Conservation (phyloP, 2,113 vertebrate genomes). For the Prochilodus magdalenae region DNA sequence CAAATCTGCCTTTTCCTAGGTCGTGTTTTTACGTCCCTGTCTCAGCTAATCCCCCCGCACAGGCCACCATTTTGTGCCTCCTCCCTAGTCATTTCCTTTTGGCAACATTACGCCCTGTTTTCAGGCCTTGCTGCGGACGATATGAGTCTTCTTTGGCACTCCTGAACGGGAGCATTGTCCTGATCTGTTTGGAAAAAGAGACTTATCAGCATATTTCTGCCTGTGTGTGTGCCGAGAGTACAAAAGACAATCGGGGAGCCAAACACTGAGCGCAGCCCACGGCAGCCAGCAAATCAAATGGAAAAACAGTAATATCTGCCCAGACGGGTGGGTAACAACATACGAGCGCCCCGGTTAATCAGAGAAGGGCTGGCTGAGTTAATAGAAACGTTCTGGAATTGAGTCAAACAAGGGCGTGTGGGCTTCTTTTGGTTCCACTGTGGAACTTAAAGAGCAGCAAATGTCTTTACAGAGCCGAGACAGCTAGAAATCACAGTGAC, state of each 20-base stretch:
- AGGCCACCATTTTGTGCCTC: conserved; percentile 36
- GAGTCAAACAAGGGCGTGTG: conserved; percentile 30
- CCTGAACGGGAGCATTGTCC: conserved; percentile 53
- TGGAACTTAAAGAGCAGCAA: conserved; percentile 15
- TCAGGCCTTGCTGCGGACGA: conserved; percentile 42
- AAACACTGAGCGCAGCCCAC: conserved; percentile 30
- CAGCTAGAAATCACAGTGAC: neutral
- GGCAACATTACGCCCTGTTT: conserved; percentile 37
- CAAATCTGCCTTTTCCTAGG: conserved; percentile 9
- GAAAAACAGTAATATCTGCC: conserved; percentile 42
- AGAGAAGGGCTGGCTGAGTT: conserved; percentile 18
- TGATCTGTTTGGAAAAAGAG: conserved; percentile 15
- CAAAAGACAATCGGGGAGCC: conserved; percentile 34
- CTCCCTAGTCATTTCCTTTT: conserved; percentile 41
- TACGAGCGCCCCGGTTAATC: conserved; percentile 33
- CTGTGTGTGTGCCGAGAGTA: conserved; percentile 9
- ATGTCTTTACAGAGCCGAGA: conserved; percentile 1
- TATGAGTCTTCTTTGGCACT: conserved; percentile 43
- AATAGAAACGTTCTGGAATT: conserved; percentile 40
- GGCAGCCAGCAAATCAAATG: conserved; percentile 6
- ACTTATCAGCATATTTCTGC: conserved; percentile 55
- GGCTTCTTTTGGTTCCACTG: conserved; percentile 3
- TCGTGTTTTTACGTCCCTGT: conserved; percentile 37
- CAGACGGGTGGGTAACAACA: conserved; percentile 25
- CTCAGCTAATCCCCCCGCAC: conserved; percentile 28